Evolutionary conservation across 53 echinoderm and acorn worm species (phyloP).

Genomic region (Astropecten irregularis): DNA sequence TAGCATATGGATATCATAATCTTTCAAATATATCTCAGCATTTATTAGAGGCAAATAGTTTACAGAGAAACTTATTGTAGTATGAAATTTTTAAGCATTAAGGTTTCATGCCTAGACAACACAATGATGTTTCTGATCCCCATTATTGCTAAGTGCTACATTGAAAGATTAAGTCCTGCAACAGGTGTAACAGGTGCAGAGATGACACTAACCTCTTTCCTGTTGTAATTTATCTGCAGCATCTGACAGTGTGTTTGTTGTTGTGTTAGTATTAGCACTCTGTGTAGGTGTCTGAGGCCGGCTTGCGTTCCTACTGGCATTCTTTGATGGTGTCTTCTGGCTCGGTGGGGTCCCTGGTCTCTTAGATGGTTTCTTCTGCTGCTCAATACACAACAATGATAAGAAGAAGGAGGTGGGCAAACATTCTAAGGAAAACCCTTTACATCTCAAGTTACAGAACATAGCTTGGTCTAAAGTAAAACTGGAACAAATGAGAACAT

Average conservation of each 20-base stretch:
- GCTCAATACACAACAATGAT: background rate
- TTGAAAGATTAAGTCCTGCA: too few species aligned
- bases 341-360: constrained; percentile 22
- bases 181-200: too few species aligned
- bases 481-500: too few species aligned
- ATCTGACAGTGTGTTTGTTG: constrained; percentile 62
- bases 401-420: background rate
- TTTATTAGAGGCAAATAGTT: too few species aligned
- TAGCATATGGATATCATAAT: too few species aligned
- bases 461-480: background rate
- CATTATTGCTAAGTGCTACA: too few species aligned
- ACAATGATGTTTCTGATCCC: too few species aligned
- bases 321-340: constrained; percentile 68
- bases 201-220: constrained; percentile 11
- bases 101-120: too few species aligned
- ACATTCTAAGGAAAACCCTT: too few species aligned
- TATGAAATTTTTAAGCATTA: too few species aligned
- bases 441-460: background rate
- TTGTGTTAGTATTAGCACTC: background rate
- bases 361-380: constrained; percentile 53
- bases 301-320: constrained; percentile 71
- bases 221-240: constrained; percentile 69
- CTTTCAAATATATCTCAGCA: too few species aligned
- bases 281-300: constrained; percentile 76
- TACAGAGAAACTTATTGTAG: too few species aligned